These are phyloP conservation scores for Protosalanx chinensis DNA, from an alignment of 2,797 vertebrate species.

Conservation along the genomic window DNA sequence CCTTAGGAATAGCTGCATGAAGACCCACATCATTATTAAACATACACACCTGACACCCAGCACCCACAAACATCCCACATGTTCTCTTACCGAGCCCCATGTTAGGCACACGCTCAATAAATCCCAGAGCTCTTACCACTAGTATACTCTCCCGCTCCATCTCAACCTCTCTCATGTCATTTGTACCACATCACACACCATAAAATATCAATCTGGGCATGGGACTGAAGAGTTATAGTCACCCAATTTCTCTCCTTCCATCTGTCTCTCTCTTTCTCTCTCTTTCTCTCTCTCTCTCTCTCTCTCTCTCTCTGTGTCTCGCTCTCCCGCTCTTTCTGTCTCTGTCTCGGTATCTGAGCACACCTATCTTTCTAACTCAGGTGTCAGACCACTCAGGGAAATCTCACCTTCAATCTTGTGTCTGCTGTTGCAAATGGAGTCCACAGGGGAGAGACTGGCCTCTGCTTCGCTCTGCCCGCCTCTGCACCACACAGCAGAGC, in stretches of 20 bases:
- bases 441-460: constrained; percentile 44
- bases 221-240: constrained; percentile 38
- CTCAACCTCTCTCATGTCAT: constrained; percentile 52
- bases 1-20: no score
- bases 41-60: constrained; percentile 16
- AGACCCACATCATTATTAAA: no score
- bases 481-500: constrained; percentile 32
- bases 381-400: constrained; percentile 60
- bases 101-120: constrained; percentile 44
- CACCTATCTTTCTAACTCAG: constrained; percentile 60
- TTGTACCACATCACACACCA: constrained; percentile 55
- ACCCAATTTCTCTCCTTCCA: constrained; percentile 40
- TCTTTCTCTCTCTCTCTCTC: constrained; percentile 7
- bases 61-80: constrained; percentile 53
- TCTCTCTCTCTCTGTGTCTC: neutral
- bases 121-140: constrained; percentile 52
- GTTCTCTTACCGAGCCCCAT: constrained; percentile 29
- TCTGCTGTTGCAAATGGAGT: constrained; percentile 61
- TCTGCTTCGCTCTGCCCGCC: constrained; percentile 48
- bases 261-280: constrained; percentile 18
- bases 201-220: constrained; percentile 64
- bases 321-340: neutral
- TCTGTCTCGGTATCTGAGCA: constrained; percentile 25
- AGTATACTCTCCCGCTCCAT: constrained; percentile 51
- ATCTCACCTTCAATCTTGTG: constrained; percentile 65